Conservation (phyloP, 2,888 invertebrate genomes). For the Euzophera pinguis region DNA sequence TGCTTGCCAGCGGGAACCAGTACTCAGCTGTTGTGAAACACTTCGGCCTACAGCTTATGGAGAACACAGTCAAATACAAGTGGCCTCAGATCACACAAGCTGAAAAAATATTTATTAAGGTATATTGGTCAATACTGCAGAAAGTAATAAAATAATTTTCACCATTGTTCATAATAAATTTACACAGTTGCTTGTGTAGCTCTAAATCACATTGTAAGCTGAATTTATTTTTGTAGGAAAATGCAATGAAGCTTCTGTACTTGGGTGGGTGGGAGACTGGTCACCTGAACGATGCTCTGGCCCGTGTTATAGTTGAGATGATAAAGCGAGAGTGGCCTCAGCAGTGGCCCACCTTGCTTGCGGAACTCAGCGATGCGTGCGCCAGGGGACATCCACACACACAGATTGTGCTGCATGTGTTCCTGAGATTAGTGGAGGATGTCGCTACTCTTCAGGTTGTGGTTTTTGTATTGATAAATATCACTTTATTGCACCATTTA, state of each 20-base stretch:
- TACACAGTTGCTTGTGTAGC: not conserved
- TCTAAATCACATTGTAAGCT: not conserved
- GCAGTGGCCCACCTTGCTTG: conserved; percentile 93
- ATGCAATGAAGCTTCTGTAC: conserved; percentile 91
- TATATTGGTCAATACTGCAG: too few relatives aligned
- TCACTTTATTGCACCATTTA: too few relatives aligned
- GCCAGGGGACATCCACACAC: conserved; percentile 92
- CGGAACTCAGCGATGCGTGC: conserved; percentile 91
- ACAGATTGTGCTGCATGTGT: conserved; percentile 93
- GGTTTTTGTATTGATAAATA: not conserved
- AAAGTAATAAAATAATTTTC: not conserved
- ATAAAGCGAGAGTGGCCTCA: conserved; percentile 99
- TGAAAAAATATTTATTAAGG: conserved; percentile 94
- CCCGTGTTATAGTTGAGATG: conserved; percentile 97
- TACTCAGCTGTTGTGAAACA: conserved; percentile 90
- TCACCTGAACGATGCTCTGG: conserved; percentile 91
- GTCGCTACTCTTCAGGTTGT: conserved; percentile 92
- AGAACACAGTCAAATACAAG: conserved; percentile 94
- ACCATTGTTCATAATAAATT: not conserved
- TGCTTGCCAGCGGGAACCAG: conserved; percentile 86
- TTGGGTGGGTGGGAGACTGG: conserved; percentile 87
- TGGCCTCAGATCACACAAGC: conserved; percentile 94
- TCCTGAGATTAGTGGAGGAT: conserved; percentile 95
- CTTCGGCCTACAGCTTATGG: conserved; percentile 95
- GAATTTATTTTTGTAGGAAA: conserved; percentile 76